Evolutionary conservation across 2,113 vertebrate species (phyloP).

Genomic region (Butorides virescens): DNA sequence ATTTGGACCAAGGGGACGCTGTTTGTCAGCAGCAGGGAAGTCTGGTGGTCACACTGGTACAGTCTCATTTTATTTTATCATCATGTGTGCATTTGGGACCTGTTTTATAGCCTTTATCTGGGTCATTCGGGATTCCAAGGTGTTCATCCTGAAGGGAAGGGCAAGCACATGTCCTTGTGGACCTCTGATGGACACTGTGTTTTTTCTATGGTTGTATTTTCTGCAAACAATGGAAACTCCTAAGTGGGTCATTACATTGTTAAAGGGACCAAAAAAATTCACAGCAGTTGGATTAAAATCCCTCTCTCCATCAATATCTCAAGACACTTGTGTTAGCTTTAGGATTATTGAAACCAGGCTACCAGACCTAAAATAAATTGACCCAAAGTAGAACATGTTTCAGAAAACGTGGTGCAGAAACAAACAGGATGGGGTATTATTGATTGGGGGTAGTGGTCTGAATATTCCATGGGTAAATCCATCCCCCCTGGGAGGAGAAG

Average conservation of each 20-base stretch:
- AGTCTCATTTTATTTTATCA: background rate
- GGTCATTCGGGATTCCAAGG: background rate
- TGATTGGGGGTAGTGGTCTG: background rate
- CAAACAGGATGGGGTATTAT: background rate
- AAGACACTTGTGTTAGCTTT: background rate
- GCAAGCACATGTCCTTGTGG: background rate
- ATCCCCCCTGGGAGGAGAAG: no score
- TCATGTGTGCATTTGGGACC: background rate
- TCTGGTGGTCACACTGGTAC: background rate
- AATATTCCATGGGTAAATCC: background rate
- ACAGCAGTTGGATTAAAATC: background rate
- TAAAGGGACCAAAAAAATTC: background rate
- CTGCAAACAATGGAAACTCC: background rate
- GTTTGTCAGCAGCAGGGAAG: background rate
- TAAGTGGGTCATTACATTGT: accelerated
- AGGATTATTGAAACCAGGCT: background rate
- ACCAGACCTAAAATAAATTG: background rate
- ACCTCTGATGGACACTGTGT: background rate
- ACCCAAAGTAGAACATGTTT: background rate
- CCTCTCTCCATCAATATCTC: background rate
- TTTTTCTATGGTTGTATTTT: background rate
- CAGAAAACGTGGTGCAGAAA: background rate
- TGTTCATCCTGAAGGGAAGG: background rate
- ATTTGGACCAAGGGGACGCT: background rate
- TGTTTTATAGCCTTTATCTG: background rate